A percentile compares a stretch with the other conserved stretches of the same genome.
phyloP scores from a whole-genome alignment of 2,888 invertebrate genomes.

The Lomographa bimaculata region DNA sequence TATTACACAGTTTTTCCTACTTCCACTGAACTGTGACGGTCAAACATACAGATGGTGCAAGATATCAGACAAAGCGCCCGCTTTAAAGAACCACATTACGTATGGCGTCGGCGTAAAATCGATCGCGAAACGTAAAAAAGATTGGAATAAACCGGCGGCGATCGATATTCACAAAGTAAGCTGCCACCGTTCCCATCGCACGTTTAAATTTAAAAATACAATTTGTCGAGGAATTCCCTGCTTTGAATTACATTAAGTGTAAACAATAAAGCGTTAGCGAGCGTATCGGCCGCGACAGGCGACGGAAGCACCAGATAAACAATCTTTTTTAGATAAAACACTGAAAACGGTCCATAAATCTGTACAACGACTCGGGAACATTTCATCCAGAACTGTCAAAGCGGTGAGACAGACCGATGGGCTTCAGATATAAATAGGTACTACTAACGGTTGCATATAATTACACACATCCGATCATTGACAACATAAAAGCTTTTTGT shows the following conservation, averaged over 20 bases:
- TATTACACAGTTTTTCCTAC: conserved; percentile 29
- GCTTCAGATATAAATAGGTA: conserved; percentile 43
- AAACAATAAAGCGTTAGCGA: conserved; percentile 79
- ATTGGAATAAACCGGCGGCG: conserved; percentile 61
- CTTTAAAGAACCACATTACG: conserved; percentile 57
- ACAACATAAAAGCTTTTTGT: conserved; percentile 54
- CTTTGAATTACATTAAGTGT: conserved; percentile 83
- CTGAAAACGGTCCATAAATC: conserved; percentile 78
- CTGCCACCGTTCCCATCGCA: conserved; percentile 52
- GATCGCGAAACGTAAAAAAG: conserved; percentile 67
- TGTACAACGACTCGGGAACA: conserved; percentile 57
- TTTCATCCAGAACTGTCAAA: conserved; percentile 69
- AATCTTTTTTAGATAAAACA: conserved; percentile 82
- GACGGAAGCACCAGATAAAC: conserved; percentile 82
- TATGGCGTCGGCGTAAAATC: conserved; percentile 68
- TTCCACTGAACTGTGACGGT: conserved; percentile 25
- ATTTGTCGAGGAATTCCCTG: conserved; percentile 80
- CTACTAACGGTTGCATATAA: conserved; percentile 44
- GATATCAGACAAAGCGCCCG: conserved; percentile 38
- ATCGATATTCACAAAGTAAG: conserved; percentile 69
- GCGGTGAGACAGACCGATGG: conserved; percentile 42
- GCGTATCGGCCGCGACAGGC: conserved; percentile 77
- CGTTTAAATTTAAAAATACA: conserved; percentile 78
- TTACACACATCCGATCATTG: conserved; percentile 43
- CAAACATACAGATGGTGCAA: conserved; percentile 27